Conservation (phyloP, 2,113 vertebrate genomes). For the Paramormyrops kingsleyae region DNA sequence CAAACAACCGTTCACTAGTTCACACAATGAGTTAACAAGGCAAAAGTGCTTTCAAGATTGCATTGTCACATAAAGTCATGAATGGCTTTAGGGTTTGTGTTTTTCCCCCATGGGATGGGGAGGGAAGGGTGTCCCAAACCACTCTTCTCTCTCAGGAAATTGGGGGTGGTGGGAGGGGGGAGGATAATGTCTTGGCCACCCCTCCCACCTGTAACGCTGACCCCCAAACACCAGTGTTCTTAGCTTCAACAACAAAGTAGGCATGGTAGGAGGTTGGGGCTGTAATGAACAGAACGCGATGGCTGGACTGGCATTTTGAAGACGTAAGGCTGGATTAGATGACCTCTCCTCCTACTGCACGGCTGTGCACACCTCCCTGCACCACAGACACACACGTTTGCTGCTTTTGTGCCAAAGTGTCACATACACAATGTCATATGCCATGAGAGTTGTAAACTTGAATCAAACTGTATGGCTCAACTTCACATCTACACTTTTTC, state of each 20-base stretch:
- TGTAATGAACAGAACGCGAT: not conserved
- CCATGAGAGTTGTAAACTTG: conserved; percentile 21
- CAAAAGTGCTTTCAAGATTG: conserved; percentile 39
- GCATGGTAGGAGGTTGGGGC: not conserved
- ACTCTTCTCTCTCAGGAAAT: not conserved
- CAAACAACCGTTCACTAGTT: conserved; percentile 33
- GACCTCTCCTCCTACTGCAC: conserved; percentile 13
- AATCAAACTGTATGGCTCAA: conserved; percentile 27
- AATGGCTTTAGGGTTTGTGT: conserved; percentile 23
- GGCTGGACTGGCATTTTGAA: conserved; percentile 14
- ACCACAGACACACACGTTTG: conserved; percentile 11
- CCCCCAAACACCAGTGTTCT: conserved; percentile 9
- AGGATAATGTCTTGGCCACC: not conserved
- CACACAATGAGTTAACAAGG: conserved; percentile 33
- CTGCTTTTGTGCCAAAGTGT: conserved; percentile 30
- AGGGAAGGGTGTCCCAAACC: not conserved
- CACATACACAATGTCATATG: conserved; percentile 5
- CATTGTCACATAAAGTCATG: conserved; percentile 31
- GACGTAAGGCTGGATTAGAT: conserved; percentile 34
- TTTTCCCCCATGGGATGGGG: not conserved
- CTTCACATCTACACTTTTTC: conserved; percentile 7
- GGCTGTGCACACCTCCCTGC: conserved; percentile 4
- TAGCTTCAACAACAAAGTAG: not conserved
- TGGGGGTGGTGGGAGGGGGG: not conserved
- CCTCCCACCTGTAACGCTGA: not conserved